A percentile compares a stretch with the other conserved stretches of the same genome.
These are phyloP conservation scores for Nasonia longicornis DNA, from an alignment of 1,140 invertebrate genomes.

Conservation along the genomic window DNA sequence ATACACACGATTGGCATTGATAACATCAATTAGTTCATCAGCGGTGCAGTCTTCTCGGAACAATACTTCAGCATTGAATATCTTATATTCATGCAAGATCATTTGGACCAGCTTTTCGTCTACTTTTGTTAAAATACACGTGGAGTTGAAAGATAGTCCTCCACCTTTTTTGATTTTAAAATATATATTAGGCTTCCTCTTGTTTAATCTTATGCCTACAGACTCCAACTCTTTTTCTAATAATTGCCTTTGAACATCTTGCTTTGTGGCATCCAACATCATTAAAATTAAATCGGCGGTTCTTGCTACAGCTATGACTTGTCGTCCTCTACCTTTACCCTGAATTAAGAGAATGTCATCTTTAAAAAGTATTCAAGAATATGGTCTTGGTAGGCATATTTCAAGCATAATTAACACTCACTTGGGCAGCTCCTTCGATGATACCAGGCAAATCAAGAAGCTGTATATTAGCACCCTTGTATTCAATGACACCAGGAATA, in stretches of 20 bases:
- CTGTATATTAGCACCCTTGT: constrained; percentile 98
- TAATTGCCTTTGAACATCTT: constrained; percentile 91
- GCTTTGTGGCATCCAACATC: constrained; percentile 98
- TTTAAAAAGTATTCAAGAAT: constrained; percentile 24
- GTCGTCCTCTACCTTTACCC: constrained; percentile 68
- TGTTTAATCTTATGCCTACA: constrained; percentile 96
- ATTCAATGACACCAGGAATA: constrained; percentile 98
- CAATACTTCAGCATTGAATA: constrained; percentile 97
- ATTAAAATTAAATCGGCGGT: constrained; percentile 98
- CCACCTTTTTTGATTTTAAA: constrained; percentile 99
- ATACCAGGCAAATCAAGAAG: constrained; percentile 96
- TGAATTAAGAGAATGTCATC: constrained; percentile 46
- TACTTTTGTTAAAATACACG: constrained; percentile 91
- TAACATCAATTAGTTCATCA: constrained; percentile 99
- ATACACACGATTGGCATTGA: constrained; percentile 97
- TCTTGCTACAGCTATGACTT: constrained; percentile 96
- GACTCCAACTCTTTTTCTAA: constrained; percentile 95
- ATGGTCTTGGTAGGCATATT: not conserved
- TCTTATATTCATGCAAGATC: constrained; percentile 99
- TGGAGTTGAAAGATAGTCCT: constrained; percentile 98
- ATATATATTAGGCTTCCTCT: constrained; percentile 95
- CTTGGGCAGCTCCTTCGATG: constrained; percentile 95
- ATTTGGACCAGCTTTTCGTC: constrained; percentile 98
- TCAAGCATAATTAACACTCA: constrained; percentile 48
- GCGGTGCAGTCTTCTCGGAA: constrained; percentile 96